phyloP scores from a whole-genome alignment of 2,113 vertebrate species.

The Corapipo altera region DNA sequence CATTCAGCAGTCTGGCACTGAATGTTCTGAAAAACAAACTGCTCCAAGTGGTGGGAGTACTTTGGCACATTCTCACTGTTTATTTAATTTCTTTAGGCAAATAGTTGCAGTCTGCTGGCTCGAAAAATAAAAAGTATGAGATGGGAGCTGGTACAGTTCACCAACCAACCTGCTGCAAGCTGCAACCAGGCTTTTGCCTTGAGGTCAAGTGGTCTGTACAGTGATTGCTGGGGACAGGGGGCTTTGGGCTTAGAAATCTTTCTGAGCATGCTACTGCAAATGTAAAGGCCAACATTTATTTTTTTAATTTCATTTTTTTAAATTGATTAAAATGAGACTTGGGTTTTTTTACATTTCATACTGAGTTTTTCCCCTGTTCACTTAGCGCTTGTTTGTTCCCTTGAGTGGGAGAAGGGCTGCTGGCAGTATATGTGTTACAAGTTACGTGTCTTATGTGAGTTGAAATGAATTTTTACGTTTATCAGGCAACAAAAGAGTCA shows the following conservation, averaged over 20 bases:
- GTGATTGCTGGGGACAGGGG: neutral
- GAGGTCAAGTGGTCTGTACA: neutral
- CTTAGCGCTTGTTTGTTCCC: neutral
- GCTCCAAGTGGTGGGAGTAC: neutral
- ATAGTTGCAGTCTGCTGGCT: neutral
- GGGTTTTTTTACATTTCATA: neutral
- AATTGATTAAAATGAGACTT: neutral
- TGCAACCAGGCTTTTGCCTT: neutral
- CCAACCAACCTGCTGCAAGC: neutral
- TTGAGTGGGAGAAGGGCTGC: neutral
- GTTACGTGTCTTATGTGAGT: fast-evolving
- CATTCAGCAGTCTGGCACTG: neutral
- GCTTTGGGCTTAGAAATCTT: neutral
- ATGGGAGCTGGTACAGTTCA: neutral
- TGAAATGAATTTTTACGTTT: neutral
- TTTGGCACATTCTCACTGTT: neutral
- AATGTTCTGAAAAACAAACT: neutral
- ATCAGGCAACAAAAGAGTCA: neutral
- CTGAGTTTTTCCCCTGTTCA: neutral
- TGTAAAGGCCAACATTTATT: neutral
- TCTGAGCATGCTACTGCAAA: neutral
- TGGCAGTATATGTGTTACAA: fast-evolving
- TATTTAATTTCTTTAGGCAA: neutral
- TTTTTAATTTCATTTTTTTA: neutral
- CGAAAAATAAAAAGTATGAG: neutral